Evolutionary conservation across 1,140 invertebrate genomes (phyloP).

Genomic region (Anagrus nilaparvatae): DNA sequence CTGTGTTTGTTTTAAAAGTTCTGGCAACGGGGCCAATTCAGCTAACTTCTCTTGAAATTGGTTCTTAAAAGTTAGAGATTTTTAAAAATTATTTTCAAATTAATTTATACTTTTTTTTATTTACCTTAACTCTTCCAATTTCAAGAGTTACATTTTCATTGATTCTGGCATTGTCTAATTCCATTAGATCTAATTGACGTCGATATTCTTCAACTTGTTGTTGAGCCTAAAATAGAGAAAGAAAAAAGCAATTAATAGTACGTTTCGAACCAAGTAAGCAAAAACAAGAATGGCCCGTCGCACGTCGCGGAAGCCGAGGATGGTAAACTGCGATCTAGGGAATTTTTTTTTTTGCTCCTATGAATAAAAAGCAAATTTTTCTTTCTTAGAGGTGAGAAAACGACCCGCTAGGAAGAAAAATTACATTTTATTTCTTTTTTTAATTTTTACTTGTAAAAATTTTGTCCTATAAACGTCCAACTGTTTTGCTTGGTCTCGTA

Average conservation of each 20-base stretch:
- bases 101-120: not conserved
- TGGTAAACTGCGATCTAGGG: no score
- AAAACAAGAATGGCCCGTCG: no score
- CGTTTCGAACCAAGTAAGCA: no score
- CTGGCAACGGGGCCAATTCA: conserved; percentile 60
- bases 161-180: conserved; percentile 63
- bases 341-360: no score
- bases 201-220: conserved; percentile 64
- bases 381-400: no score
- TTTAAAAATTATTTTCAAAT: conserved; percentile 3
- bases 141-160: conserved; percentile 66
- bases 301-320: no score
- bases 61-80: conserved; percentile 20
- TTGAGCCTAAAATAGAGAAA: conserved; percentile 47
- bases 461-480: conserved; percentile 65
- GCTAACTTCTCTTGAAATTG: conserved; percentile 66
- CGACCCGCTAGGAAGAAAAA: no score
- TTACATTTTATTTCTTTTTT: conserved; percentile 6
- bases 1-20: conserved; percentile 62
- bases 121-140: conserved; percentile 61
- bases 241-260: no score
- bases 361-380: no score
- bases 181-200: conserved; percentile 59
- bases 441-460: conserved; percentile 39
- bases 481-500: conserved; percentile 60